A percentile compares a stretch with the other conserved stretches of the same genome.
These are phyloP conservation scores for Phrynocephalus guinanensis DNA, from an alignment of 2,797 vertebrate genomes.

Conservation along the genomic window DNA sequence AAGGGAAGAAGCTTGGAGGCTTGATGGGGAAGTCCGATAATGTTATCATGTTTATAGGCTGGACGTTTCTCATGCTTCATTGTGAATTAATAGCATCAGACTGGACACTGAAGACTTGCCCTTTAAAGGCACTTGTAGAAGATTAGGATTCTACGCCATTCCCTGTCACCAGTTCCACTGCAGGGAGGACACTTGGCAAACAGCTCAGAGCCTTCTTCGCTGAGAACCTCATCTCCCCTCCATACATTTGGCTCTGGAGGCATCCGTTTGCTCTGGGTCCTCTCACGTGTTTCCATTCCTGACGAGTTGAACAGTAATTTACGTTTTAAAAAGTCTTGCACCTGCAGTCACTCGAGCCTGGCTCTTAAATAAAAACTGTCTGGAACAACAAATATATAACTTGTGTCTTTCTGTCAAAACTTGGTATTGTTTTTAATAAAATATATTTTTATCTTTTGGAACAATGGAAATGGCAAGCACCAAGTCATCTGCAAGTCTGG, in stretches of 20 bases:
- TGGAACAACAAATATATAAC: constrained; percentile 60
- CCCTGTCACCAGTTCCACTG: not conserved
- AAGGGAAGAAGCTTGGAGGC: not conserved
- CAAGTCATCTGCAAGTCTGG: constrained; percentile 60
- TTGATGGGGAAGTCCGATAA: not conserved
- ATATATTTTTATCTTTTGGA: constrained; percentile 24
- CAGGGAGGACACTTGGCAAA: not conserved
- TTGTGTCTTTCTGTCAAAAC: constrained; percentile 64
- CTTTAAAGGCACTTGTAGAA: not conserved
- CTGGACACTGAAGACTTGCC: not conserved
- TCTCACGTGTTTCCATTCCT: constrained; percentile 52
- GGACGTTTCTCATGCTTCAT: too few relatives aligned
- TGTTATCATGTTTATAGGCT: too few relatives aligned
- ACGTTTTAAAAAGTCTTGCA: constrained; percentile 61
- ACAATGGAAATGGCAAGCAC: constrained; percentile 62
- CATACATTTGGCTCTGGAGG: not conserved
- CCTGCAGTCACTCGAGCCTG: constrained; percentile 52
- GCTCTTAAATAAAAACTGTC: constrained; percentile 60
- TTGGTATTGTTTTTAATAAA: constrained; percentile 23
- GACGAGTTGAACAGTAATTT: constrained; percentile 67
- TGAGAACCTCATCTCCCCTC: not conserved
- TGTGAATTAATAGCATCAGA: not conserved
- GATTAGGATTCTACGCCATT: not conserved
- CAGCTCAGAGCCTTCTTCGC: not conserved
- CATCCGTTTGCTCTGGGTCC: not conserved